Evolutionary conservation across 1,140 invertebrate species (phyloP), one percentile per base, ranked within the genome.

Genomic region (Drosophila serrata): DNA sequence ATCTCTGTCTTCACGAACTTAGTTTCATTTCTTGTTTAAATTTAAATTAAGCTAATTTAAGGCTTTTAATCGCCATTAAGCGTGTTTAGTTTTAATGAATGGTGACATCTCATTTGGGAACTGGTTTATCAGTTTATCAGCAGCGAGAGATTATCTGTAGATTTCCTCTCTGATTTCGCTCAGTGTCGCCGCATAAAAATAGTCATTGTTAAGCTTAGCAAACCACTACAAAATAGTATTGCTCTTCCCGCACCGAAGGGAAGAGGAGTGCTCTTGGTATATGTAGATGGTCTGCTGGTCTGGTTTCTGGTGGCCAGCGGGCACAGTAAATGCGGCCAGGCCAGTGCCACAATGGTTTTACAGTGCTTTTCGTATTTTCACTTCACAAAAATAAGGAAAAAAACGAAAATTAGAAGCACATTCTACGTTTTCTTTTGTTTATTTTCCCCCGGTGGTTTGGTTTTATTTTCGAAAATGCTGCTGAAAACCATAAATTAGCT

Each of bases 401-500:
- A 40, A 68, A 90, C 15, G 9, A 35, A 75, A 90, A 75, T 79
- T 46, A 69, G 67, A 85, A 59, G 80, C 55, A 73, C 74, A 55
- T 87, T 77, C 48, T 53, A 43, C 68, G 29, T 70, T 72, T 72
- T 58, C 65, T 68, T 67, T 79, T 82, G 79, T 87, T 79, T 79
- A 56, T 85, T 77, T 78, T 64, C 62, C 42, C 33, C 51, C 51
- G 51, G 51, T 55, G 51, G 51, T 2, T 55, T 78, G 77, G 59
- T 88, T 80, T 84, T 88, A 81, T 90, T 88, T 88, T 90, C 49
- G 81, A 88, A 85, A 85, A 81, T 88, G 56, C 75, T 76, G 81
- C 61, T 81, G 85, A 90, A 90, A 90, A 90, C 86, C 86, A 90
- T 90, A 90, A 90, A 90, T 90, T 90, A 90, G 81, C 86, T 85